These are phyloP conservation scores for Saccostrea glomerata DNA, from an alignment of 1,140 invertebrate genomes.

Conservation along the genomic window DNA sequence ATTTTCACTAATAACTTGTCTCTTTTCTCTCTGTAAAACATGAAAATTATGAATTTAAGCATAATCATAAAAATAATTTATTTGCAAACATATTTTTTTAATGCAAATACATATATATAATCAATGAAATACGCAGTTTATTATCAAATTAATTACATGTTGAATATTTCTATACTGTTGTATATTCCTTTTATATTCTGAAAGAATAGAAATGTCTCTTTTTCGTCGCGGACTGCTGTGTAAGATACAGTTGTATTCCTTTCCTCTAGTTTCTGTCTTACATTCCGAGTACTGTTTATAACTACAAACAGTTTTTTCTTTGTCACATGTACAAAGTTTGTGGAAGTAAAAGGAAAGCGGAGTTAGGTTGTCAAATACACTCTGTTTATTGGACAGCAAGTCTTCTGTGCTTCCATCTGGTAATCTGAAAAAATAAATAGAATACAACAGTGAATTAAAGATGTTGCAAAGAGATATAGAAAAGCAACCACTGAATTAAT, in stretches of 20 bases:
- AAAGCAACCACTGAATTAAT: not conserved
- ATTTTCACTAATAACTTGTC: not conserved
- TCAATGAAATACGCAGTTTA: not conserved
- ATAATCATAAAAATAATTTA: no score
- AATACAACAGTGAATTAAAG: no score
- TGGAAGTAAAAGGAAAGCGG: not conserved
- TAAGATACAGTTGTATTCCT: not conserved
- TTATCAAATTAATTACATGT: not conserved
- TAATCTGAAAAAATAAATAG: not conserved
- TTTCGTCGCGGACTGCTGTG: not conserved
- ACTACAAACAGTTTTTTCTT: not conserved
- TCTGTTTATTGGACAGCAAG: not conserved
- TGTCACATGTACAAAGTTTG: conserved; percentile 4
- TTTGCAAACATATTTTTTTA: not conserved
- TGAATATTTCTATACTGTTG: not conserved
- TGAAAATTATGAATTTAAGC: no score
- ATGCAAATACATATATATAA: not conserved
- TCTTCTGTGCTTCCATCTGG: not conserved
- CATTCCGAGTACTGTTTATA: not conserved
- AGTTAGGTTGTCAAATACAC: not conserved
- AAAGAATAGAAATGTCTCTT: not conserved
- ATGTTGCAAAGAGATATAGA: no score
- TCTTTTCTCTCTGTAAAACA: not conserved
- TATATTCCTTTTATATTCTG: not conserved
- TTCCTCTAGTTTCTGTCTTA: not conserved